Evolutionary conservation across 35 echinoderm and acorn worm species (phyloP).

Genomic region (Hemicentrotus pulcherrimus): DNA sequence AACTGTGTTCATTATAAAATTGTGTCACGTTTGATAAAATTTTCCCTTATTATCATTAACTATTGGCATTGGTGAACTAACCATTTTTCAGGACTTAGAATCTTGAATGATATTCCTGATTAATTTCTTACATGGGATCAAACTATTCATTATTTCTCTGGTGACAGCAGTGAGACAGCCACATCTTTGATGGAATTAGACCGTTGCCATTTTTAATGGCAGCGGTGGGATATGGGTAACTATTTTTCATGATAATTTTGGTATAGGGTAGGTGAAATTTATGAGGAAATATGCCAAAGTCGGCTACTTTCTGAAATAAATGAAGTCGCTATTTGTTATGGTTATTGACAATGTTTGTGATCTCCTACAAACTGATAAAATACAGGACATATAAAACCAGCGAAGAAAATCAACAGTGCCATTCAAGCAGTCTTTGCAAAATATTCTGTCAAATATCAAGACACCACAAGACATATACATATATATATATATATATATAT

Average conservation of each 20-base stretch:
- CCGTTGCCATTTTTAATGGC: neutral
- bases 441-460: neutral
- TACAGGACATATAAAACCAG: neutral
- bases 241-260: neutral
- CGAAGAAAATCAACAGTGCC: neutral
- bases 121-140: too few species aligned
- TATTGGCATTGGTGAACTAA: too few species aligned
- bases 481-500: too few species aligned
- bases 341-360: neutral
- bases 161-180: neutral
- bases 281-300: too few species aligned
- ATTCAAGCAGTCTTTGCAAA: neutral
- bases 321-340: neutral
- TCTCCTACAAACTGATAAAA: neutral
- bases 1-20: too few species aligned
- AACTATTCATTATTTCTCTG: neutral
- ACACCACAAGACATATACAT: neutral
- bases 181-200: neutral
- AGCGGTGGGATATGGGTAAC: neutral
- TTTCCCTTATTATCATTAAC: too few species aligned
- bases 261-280: neutral
- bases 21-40: too few species aligned
- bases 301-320: neutral
- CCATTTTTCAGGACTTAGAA: too few species aligned
- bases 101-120: too few species aligned